Evolutionary conservation across 2,888 invertebrate species (phyloP), one percentile per base, ranked within the genome.

Genomic region (Crioceris asparagi): DNA sequence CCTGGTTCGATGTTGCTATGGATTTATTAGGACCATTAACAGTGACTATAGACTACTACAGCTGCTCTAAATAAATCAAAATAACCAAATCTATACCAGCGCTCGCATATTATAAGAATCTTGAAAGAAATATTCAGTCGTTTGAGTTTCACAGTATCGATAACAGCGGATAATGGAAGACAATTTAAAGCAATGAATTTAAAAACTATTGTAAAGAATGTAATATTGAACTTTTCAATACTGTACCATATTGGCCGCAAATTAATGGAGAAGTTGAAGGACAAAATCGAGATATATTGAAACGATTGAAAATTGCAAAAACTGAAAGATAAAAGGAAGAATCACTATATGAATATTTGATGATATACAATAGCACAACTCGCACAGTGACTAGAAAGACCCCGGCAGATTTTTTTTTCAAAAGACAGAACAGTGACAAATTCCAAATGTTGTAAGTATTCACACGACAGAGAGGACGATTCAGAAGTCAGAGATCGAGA

Each of bases 31-130:
- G 49, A 7, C 52, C 51, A 15, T 31, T 53, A 32, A 48, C 45
- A 36, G 52, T 54, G 1, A 42, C 55, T 3, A 38, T 56, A 5
- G 52, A 55, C 35, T 56, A 55, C 18, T 55, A 43, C 36, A 54
- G 52, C 30, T 39, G 53, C 23, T 56, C 50, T 23, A 51, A 50
- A 17, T 50, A 50, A 41, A 27, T 52, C 17, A 45, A 50, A 44
- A 43, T 48, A 2, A 45, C 41, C 37, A 36, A 15, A 40, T 16
- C 18, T 10, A 47, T 40, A 15, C 40, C 44, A 21, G 17, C 44
- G n/a, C n/a, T n/a, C n/a, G n/a, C n/a, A n/a, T 26, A 19, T 41
- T 11, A 41, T 47, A 14, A 39, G 41, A 15, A 14, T 44, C 7
- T 29, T 43, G 3, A 32, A 40, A 33, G 47, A 49, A 31, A 48